Evolutionary conservation across 2,113 vertebrate genomes (phyloP), one percentile per base, ranked within the genome.

Genomic region (Myiagra hebetior): DNA sequence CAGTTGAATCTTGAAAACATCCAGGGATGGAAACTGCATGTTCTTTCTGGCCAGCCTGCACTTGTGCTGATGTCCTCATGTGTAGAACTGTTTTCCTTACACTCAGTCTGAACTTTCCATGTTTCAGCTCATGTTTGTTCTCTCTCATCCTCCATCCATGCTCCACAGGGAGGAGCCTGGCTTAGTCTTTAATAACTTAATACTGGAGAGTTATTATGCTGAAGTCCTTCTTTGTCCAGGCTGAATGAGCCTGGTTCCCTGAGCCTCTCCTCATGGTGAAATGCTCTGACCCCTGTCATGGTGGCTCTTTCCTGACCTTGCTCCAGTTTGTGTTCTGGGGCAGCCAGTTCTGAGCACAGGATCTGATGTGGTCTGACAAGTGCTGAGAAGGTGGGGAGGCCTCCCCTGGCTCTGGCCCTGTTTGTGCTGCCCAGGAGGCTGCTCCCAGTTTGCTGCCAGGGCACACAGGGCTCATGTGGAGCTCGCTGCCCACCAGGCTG

Each of bases 11-110:
- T 33, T 91, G 56, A 21, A 52, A 42, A 39, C 15, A 31, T 79
- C 16, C 56, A 39, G 26, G 37, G 30, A 2, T 79, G 67, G 67
- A 70, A 83, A 47, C 8, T n/a, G 18, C 0, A 0, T 12, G 4
- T 50, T 59, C 31, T 46, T 21, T 70, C 30, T 69, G 72, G 19
- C 8, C 46, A 78, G 10, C 26, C 8, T 86, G 59, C 0, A 2
- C 31, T 52, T 56, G 64, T 81, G 49, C n/a, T 77, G 7, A 3
- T 14, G 13, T 31, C 53, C n/a, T 73, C 7, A 3, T 8, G 16
- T 55, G 60, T 33, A 65, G 33, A 78, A 31, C 23, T 17, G 5
- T 33, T 85, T 50, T 60, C 46, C 41, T 78, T 56, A 6, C 10
- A 3, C 15, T 28, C 16, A 13, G 13, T 20, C 31, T 69, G 65